phyloP scores from a whole-genome alignment of 2,888 invertebrate species.

The Drosophila emarginata region DNA sequence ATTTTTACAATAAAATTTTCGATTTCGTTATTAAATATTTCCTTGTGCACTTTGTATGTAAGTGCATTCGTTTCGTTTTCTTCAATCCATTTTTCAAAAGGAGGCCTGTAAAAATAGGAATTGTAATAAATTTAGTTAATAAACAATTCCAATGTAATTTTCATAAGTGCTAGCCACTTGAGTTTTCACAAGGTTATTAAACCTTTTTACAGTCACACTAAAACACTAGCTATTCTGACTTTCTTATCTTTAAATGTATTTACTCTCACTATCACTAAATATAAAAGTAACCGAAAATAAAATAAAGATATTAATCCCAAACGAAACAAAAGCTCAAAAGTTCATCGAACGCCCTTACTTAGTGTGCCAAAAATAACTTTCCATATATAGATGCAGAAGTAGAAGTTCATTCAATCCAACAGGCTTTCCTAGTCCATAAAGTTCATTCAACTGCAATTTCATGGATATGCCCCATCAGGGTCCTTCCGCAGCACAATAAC shows the following conservation, averaged over 20 bases:
- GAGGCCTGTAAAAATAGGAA: conserved; percentile 8
- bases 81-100: conserved; percentile 20
- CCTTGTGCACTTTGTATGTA: conserved; percentile 8
- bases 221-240: not conserved
- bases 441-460: conserved; percentile 68
- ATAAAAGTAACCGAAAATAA: not conserved
- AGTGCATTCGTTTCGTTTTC: conserved; percentile 9
- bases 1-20: conserved; percentile 44
- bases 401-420: conserved; percentile 1
- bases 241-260: not conserved
- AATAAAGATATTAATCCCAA: not conserved
- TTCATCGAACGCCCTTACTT: conserved; percentile 8
- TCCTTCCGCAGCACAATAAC: conserved; percentile 22
- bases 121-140: not conserved
- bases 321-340: not conserved
- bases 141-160: not conserved
- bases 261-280: conserved; percentile 10
- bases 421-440: conserved; percentile 18
- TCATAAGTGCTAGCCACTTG: not conserved
- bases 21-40: not conserved
- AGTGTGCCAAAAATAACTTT: conserved; percentile 9
- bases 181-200: not conserved
- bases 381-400: not conserved
- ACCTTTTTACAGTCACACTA: not conserved
- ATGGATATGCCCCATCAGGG: conserved; percentile 20